Percentiles rank a stretch among this genome's conserved stretches.
phyloP scores from a whole-genome alignment of 2,113 vertebrate species.

The Mustela nigripes region DNA sequence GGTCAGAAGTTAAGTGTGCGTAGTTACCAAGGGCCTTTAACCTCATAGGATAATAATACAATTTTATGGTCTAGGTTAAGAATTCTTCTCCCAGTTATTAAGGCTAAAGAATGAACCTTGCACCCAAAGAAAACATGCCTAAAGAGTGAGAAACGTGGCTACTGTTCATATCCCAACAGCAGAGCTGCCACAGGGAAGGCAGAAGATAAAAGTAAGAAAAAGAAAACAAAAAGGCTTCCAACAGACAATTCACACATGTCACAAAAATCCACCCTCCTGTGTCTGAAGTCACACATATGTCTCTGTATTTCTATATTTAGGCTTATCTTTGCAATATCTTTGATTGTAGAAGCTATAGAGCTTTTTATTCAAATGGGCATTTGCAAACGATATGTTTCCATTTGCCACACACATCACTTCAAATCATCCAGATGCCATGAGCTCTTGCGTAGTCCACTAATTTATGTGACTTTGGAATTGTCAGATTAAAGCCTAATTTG shows the following conservation, averaged over 20 bases:
- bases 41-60: constrained; percentile 86
- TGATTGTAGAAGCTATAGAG: constrained; percentile 70
- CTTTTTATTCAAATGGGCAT: constrained; percentile 77
- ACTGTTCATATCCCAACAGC: constrained; percentile 67
- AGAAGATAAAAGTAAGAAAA: constrained; percentile 84
- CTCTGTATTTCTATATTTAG: constrained; percentile 82
- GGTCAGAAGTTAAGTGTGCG: constrained; percentile 88
- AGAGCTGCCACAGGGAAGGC: constrained; percentile 84
- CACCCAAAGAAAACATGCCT: constrained; percentile 84
- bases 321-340: constrained; percentile 80
- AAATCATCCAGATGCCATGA: constrained; percentile 11
- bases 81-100: constrained; percentile 86
- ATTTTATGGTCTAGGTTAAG: constrained; percentile 85
- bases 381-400: constrained; percentile 73
- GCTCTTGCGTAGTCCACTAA: constrained; percentile 49
- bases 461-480: constrained; percentile 63
- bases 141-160: constrained; percentile 81
- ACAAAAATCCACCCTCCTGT: constrained; percentile 84
- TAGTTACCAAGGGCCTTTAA: constrained; percentile 84
- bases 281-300: constrained; percentile 85
- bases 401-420: constrained; percentile 70
- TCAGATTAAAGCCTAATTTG: constrained; percentile 67
- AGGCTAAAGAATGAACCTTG: constrained; percentile 83
- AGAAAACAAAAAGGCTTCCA: constrained; percentile 87
- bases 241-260: constrained; percentile 84